These are phyloP conservation scores for Gambusia holbrooki DNA, from an alignment of 2,113 vertebrate genomes.

Conservation along the genomic window DNA sequence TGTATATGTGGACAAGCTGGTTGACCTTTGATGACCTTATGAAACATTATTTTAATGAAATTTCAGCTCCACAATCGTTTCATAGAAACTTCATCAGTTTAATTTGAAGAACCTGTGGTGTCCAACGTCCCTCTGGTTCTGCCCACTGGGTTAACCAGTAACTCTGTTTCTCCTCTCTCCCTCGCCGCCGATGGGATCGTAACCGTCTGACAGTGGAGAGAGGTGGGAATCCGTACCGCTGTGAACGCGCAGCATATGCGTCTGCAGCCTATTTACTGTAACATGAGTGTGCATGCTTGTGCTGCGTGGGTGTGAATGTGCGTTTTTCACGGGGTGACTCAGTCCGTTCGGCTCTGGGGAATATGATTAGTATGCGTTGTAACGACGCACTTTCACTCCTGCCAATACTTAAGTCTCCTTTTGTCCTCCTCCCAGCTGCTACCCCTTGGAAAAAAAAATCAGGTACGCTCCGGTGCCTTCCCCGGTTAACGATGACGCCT, in stretches of 20 bases:
- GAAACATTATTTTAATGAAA: too few relatives aligned
- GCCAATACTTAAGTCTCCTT: conserved; percentile 76
- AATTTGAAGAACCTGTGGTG: too few relatives aligned
- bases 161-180: conserved; percentile 56
- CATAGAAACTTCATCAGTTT: too few relatives aligned
- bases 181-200: conserved; percentile 49
- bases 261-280: conserved; percentile 47
- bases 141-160: conserved; percentile 53
- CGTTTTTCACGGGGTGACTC: conserved; percentile 62
- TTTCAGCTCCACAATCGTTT: too few relatives aligned
- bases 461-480: conserved; percentile 79
- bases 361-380: conserved; percentile 73
- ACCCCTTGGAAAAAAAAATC: conserved; percentile 94
- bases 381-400: conserved; percentile 63
- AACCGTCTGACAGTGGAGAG: conserved; percentile 76
- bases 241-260: conserved; percentile 20
- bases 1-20: too few relatives aligned
- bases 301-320: conserved; percentile 37
- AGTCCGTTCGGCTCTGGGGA: conserved; percentile 58
- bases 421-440: conserved; percentile 81
- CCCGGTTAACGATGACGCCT: conserved; percentile 27
- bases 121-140: background rate
- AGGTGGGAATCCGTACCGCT: conserved; percentile 72
- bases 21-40: too few relatives aligned
- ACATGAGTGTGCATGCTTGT: conserved; percentile 32